These are phyloP conservation scores for Caenorhabditis wallacei DNA, from an alignment of 2,888 invertebrate genomes.

Conservation along the genomic window DNA sequence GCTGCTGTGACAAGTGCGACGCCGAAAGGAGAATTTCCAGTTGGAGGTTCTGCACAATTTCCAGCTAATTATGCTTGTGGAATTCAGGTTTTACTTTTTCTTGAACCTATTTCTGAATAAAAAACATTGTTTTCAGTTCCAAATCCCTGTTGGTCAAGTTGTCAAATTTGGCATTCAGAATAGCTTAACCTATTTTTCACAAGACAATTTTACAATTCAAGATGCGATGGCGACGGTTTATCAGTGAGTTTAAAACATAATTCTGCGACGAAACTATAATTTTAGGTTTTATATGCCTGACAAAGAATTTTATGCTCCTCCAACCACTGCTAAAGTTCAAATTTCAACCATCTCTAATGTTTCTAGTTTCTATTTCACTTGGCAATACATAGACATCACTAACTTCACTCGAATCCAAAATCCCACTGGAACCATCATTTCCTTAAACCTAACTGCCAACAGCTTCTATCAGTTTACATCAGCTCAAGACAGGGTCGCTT, in stretches of 20 bases:
- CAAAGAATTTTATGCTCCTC: neutral
- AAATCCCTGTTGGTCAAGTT: conserved; percentile 7
- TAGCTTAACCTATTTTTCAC: neutral
- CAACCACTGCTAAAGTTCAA: neutral
- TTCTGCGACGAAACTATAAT: neutral
- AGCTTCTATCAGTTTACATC: neutral
- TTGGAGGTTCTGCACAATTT: neutral
- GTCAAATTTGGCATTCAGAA: neutral
- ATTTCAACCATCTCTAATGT: neutral
- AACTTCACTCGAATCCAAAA: neutral
- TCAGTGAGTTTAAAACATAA: neutral
- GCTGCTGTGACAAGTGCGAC: neutral
- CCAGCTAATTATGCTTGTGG: neutral
- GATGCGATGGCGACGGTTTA: neutral
- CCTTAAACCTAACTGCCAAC: neutral
- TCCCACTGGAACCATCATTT: neutral
- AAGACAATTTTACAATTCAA: conserved; percentile 4
- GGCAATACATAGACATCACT: neutral
- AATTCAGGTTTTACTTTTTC: neutral
- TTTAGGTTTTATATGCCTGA: neutral
- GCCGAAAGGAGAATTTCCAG: neutral
- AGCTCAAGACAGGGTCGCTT: neutral
- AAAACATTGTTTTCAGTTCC: neutral
- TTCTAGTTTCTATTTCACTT: neutral
- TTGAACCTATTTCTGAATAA: neutral